Evolutionary conservation across 2,113 vertebrate species (phyloP).

Genomic region (Baryphthengus martii): DNA sequence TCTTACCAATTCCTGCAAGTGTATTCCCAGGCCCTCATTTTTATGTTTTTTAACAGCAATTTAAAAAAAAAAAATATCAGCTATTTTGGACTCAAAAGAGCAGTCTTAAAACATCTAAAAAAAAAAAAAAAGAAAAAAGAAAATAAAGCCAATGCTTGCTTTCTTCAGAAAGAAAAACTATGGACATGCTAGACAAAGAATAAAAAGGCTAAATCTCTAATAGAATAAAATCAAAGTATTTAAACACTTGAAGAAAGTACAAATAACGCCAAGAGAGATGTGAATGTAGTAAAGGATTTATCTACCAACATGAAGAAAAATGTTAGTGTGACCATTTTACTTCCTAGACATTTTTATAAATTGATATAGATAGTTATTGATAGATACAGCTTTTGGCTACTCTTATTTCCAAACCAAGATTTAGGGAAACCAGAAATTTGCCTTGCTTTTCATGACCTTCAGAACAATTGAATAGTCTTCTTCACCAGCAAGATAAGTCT

Average conservation of each 20-base stretch:
- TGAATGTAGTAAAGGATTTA: background rate
- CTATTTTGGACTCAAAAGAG: background rate
- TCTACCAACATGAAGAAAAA: background rate
- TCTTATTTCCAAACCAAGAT: background rate
- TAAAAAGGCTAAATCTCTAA: background rate
- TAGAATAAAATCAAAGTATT: background rate
- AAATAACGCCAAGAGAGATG: background rate
- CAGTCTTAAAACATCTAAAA: background rate
- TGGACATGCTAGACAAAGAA: background rate
- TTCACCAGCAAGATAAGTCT: background rate
- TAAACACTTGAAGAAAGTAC: background rate
- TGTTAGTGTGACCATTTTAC: background rate
- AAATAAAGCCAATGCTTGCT: background rate
- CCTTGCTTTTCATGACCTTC: background rate
- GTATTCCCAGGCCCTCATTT: rapidly evolving
- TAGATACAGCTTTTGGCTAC: too few relatives aligned
- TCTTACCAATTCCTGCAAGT: background rate
- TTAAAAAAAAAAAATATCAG: background rate
- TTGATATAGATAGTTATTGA: background rate
- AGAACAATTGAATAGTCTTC: background rate
- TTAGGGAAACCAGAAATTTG: background rate
- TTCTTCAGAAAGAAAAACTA: background rate
- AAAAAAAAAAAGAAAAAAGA: background rate
- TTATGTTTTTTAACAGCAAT: background rate
- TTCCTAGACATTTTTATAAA: background rate